These are phyloP conservation scores for Hirtodrosophila alboralis DNA, from an alignment of 2,888 invertebrate species.

Conservation along the genomic window DNA sequence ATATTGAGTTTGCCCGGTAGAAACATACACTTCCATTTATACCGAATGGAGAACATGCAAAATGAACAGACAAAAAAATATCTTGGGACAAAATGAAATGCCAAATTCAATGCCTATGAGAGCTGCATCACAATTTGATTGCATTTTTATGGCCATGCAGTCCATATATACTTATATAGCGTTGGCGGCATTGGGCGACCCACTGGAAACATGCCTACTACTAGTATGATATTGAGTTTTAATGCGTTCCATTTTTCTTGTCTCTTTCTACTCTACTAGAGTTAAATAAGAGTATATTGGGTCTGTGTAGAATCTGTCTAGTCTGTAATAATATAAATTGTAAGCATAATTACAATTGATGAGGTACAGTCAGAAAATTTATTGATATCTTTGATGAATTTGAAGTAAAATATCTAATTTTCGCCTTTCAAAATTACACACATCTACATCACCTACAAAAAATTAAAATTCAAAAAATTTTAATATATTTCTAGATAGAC, in stretches of 20 bases:
- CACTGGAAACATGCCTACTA: conserved; percentile 20
- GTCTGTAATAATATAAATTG: too few species aligned
- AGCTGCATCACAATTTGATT: conserved; percentile 49
- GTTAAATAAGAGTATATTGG: too few species aligned
- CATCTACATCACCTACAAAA: too few species aligned
- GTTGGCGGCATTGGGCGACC: conserved; percentile 8
- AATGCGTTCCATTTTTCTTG: conserved; percentile 7
- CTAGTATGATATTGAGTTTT: conserved; percentile 9
- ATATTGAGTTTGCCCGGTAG: conserved; percentile 16
- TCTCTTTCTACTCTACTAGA: too few species aligned
- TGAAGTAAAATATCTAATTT: too few species aligned
- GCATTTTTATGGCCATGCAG: conserved; percentile 49
- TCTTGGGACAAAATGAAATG: conserved; percentile 20
- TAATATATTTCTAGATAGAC: too few species aligned
- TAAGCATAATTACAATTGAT: too few species aligned
- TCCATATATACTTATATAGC: background rate
- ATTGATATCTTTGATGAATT: too few species aligned
- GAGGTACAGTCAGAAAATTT: too few species aligned
- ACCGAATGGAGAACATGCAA: conserved; percentile 6
- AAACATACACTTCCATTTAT: conserved; percentile 9
- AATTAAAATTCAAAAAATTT: too few species aligned
- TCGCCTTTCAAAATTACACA: too few species aligned
- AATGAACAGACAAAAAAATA: conserved; percentile 11
- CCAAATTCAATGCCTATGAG: conserved; percentile 44
- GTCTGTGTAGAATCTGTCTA: too few species aligned